These are phyloP conservation scores for Prochilodus magdalenae DNA, from an alignment of 2,113 vertebrate genomes.

Conservation along the genomic window DNA sequence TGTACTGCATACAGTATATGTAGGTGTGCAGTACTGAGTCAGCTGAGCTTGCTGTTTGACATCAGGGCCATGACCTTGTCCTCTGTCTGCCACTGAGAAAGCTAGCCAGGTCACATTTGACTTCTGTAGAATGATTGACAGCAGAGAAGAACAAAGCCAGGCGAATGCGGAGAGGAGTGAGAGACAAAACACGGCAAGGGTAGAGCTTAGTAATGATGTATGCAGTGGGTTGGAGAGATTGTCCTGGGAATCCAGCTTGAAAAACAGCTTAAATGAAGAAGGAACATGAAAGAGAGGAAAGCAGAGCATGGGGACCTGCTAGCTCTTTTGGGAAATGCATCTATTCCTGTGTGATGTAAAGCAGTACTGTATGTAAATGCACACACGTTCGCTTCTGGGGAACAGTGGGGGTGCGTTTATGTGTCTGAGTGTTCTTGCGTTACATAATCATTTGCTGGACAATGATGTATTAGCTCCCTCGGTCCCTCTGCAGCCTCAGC, in stretches of 20 bases:
- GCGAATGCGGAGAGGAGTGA: neutral
- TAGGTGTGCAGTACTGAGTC: neutral
- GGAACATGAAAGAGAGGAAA: neutral
- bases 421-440: neutral
- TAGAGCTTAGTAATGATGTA: neutral
- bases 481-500: constrained; percentile 13
- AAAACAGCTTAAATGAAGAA: neutral
- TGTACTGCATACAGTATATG: neutral
- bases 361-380: neutral
- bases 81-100: neutral
- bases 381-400: neutral
- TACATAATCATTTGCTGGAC: constrained; percentile 6
- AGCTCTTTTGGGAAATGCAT: neutral
- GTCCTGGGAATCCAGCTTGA: neutral
- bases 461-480: neutral
- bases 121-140: neutral
- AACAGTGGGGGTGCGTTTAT: neutral
- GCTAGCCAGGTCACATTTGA: neutral
- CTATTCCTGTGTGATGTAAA: constrained; percentile 7
- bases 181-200: neutral
- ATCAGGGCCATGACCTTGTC: neutral
- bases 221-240: neutral
- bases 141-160: neutral
- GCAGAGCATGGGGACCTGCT: neutral
- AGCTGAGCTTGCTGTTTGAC: neutral